Conservation (phyloP, 2,113 vertebrate genomes). For the Sakesphorus luctuosus region DNA sequence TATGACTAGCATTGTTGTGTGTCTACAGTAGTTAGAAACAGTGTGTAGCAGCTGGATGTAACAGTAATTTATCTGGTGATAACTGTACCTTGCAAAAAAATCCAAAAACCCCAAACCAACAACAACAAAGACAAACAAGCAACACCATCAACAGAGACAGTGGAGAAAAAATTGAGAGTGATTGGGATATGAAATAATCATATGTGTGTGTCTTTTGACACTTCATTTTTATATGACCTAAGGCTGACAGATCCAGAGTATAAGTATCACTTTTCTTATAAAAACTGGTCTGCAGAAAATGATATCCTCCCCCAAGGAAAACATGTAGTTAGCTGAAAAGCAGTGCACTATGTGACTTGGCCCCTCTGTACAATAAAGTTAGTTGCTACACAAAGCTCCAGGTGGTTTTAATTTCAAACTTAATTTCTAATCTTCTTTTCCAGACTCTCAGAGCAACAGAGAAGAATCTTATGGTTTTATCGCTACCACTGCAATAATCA, state of each 20-base stretch:
- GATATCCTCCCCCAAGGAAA: slow-evolving; percentile 32
- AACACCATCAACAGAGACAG: not conserved
- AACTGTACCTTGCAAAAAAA: not conserved
- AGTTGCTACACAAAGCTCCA: slow-evolving; percentile 35
- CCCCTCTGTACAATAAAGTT: slow-evolving; percentile 11
- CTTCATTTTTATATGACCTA: slow-evolving; percentile 56
- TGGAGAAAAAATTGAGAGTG: not conserved
- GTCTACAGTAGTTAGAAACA: not conserved
- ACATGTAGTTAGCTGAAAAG: not conserved
- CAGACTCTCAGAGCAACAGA: slow-evolving; percentile 85
- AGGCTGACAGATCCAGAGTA: slow-evolving; percentile 47
- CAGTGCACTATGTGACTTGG: not conserved
- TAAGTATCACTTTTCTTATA: slow-evolving; percentile 51
- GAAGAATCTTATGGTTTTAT: slow-evolving; percentile 84
- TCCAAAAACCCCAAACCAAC: not conserved
- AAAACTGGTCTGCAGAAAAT: slow-evolving; percentile 43
- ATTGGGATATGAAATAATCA: slow-evolving; percentile 30
- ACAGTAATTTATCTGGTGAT: not conserved
- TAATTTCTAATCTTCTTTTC: slow-evolving; percentile 60
- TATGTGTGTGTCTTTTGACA: slow-evolving; percentile 22
- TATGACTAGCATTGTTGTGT: not conserved
- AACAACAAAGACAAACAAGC: not conserved
- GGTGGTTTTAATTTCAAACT: slow-evolving; percentile 66
- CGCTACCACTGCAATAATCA: slow-evolving; percentile 70
- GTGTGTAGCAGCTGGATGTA: not conserved